Percentiles rank a stretch among this genome's conserved stretches.
Evolutionary conservation across 2,113 vertebrate species (phyloP).

Genomic region (Ceratotherium simum): DNA sequence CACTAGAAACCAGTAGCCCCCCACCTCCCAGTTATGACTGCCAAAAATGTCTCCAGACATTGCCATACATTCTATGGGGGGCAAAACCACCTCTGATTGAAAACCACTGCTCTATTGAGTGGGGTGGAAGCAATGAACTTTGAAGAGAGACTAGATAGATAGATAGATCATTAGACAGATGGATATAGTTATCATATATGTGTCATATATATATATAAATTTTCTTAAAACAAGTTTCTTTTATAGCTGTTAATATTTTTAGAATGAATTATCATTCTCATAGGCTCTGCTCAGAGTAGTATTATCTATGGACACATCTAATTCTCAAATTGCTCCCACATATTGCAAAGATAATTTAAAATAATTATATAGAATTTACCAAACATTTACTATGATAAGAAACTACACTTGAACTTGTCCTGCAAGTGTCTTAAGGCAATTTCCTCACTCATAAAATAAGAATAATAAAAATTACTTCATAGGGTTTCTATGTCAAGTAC

Average conservation of each 20-base stretch:
- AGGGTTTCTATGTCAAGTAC: neutral
- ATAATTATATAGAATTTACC: constrained; percentile 39
- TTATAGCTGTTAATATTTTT: neutral
- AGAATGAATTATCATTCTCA: constrained; percentile 16
- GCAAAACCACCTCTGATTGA: neutral
- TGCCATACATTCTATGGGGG: neutral
- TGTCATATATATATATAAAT: neutral
- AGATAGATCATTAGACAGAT: neutral
- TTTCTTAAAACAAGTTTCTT: neutral
- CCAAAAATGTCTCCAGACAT: neutral
- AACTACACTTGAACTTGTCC: neutral
- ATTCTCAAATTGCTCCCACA: constrained; percentile 1
- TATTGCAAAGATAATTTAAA: constrained; percentile 16
- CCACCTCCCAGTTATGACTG: too few species aligned
- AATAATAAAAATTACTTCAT: neutral
- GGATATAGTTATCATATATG: neutral
- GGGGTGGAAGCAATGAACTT: neutral
- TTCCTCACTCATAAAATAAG: neutral
- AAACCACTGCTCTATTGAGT: neutral
- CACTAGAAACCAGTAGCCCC: neutral
- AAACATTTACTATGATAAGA: neutral
- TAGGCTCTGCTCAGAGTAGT: neutral
- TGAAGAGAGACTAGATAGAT: neutral
- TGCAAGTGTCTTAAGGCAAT: neutral
- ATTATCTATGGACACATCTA: neutral